Evolutionary conservation across 2,113 vertebrate species (phyloP), one percentile per base, ranked within the genome.

Genomic region (Phyllostomus hastatus): DNA sequence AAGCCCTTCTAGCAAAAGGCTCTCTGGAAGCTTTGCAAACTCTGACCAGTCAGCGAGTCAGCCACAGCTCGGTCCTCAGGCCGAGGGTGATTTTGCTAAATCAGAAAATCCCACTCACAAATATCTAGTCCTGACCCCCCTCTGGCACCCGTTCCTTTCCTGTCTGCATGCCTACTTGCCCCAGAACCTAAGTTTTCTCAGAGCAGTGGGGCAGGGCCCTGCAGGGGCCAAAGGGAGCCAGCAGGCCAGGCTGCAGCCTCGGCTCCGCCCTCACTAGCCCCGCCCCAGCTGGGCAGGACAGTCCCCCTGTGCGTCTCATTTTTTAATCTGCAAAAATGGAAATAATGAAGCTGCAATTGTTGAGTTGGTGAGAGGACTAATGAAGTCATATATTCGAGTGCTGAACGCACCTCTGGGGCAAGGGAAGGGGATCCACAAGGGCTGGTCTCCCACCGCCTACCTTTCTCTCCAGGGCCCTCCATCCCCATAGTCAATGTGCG

Each of bases 1-100:
- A 95, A 96, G 93, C 88, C 95, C 81, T 87, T 83, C 88, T 57
- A 92, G 95, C 86, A 67, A 90, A 85, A 85, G 88, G 81, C 70
- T 66, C 91, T 95, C 54, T 81, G 75, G 73, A 89, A 88, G 91
- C 93, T 94, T 95, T 93, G 91, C 91, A 96, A 95, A 94, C 79
- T 4, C 82, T 81, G 93, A 86, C 88, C 92, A 94, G 1, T 11
- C 82, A 83, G 81, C 84, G 84, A 31, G 84, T 15, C 97, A 89
- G 87, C 88, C 72, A 46, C 35, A 57, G 73, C 67, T 4, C 50
- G 22, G 57, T 73, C 67, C 38, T 0, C 4, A 28, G 0, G 12
- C 69, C 16, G 17, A 93, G 52, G 9, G 69, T 4, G 14, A 76
- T 90, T 90, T 43, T 94, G 90, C 93, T 81, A 96, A 96, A 76